Evolutionary conservation across 2,113 vertebrate genomes (phyloP).

Genomic region (Perca flavescens): DNA sequence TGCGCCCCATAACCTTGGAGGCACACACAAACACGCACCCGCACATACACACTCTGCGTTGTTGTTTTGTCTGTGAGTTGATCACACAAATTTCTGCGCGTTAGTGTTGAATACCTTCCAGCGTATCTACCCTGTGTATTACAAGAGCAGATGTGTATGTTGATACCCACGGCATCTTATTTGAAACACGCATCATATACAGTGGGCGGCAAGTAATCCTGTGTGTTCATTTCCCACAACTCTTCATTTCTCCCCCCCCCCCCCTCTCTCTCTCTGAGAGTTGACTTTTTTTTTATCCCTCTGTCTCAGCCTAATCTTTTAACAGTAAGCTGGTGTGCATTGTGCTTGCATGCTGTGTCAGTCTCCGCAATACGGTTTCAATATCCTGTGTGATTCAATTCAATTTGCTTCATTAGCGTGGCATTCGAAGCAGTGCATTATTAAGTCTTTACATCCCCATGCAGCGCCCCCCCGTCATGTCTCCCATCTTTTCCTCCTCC

Average conservation of each 20-base stretch:
- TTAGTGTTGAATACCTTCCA: not conserved
- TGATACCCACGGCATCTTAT: not conserved
- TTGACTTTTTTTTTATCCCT: constrained; percentile 6
- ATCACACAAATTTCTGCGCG: not conserved
- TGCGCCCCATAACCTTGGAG: constrained; percentile 42
- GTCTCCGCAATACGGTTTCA: constrained; percentile 22
- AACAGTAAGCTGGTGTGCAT: constrained; percentile 20
- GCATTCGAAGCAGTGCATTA: constrained; percentile 57
- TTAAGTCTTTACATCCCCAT: constrained; percentile 53
- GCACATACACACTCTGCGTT: not conserved
- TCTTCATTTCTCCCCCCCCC: not conserved
- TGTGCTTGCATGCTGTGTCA: constrained; percentile 38
- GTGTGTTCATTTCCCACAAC: not conserved
- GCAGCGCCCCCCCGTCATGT: constrained; percentile 35
- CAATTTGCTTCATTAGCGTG: constrained; percentile 68
- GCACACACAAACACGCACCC: not conserved
- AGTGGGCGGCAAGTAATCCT: constrained; percentile 13
- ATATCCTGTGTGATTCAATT: constrained; percentile 63
- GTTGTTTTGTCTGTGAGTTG: not conserved
- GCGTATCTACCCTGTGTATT: not conserved
- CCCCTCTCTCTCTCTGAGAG: constrained; percentile 10
- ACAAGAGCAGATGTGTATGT: not conserved
- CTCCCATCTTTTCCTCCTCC: constrained; percentile 51
- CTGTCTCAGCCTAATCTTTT: constrained; percentile 28
- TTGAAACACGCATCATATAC: not conserved